Evolutionary conservation across 2,113 vertebrate species (phyloP).

Genomic region (Nicator chloris): DNA sequence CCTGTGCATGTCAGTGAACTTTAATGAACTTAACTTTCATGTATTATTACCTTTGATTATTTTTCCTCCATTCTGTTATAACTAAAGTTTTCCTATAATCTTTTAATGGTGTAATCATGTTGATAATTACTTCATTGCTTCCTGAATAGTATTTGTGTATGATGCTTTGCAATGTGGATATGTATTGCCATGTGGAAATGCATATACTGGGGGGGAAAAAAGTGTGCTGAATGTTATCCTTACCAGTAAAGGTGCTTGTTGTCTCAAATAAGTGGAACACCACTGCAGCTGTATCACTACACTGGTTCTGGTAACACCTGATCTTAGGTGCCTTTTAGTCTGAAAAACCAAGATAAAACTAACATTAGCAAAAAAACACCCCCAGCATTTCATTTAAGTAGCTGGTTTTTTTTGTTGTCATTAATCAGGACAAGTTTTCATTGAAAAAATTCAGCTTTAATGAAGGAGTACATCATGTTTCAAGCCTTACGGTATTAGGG

Average conservation of each 20-base stretch:
- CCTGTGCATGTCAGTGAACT: fast-evolving
- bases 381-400: neutral
- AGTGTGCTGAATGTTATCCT: neutral
- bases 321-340: neutral
- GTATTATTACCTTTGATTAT: neutral
- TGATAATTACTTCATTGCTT: neutral
- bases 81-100: neutral
- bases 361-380: neutral
- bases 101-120: neutral
- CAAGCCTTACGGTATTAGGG: neutral
- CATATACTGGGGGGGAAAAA: neutral
- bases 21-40: neutral
- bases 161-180: neutral
- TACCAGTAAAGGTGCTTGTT: neutral
- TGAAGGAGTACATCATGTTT: neutral
- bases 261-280: neutral
- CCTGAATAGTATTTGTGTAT: neutral
- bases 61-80: neutral
- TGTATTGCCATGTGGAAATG: neutral
- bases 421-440: neutral
- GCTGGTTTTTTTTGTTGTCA: fast-evolving
- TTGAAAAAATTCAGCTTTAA: neutral
- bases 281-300: neutral
- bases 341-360: neutral
- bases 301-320: neutral